Conservation (phyloP, 2,888 invertebrate species). For the Cordylochernes scorpioides region DNA sequence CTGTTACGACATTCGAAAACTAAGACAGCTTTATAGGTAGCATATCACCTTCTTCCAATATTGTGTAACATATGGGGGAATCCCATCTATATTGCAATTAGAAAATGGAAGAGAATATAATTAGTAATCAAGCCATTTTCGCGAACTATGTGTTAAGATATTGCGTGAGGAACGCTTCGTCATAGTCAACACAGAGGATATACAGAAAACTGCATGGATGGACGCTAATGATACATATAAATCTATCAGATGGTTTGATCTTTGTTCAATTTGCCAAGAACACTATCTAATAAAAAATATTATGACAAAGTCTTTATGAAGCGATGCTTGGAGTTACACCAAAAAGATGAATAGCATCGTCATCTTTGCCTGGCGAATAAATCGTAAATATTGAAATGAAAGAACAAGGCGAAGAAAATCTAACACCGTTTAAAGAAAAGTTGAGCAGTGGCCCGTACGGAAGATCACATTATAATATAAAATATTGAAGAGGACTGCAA, state of each 20-base stretch:
- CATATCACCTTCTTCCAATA: too few species aligned
- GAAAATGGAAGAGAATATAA: constrained; percentile 4
- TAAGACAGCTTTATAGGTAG: too few species aligned
- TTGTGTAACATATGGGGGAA: too few species aligned
- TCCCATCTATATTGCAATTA: too few species aligned
- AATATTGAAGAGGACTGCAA: constrained; percentile 6
- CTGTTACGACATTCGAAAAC: too few species aligned
- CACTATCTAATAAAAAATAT: constrained; percentile 5
- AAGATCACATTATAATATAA: constrained; percentile 6
- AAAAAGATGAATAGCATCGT: constrained; percentile 3
- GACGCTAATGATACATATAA: constrained; percentile 9
- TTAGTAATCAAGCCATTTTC: constrained; percentile 1
- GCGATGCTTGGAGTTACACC: constrained; percentile 5
- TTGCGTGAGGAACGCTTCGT: constrained; percentile 2
- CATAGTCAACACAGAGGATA: constrained; percentile 2
- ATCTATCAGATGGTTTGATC: constrained; percentile 9
- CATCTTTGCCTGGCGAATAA: constrained; percentile 3
- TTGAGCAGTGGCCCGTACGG: constrained; percentile 4
- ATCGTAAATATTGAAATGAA: constrained; percentile 5
- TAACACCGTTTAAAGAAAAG: constrained; percentile 4
- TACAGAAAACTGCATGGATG: constrained; percentile 5
- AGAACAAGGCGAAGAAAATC: constrained; percentile 4
- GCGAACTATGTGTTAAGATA: not conserved
- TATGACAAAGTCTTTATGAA: constrained; percentile 5
- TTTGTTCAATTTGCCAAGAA: constrained; percentile 10